A percentile compares a stretch with the other conserved stretches of the same genome.
These are phyloP conservation scores for Amphipyra tragopoginis DNA, from an alignment of 2,888 invertebrate species.

Conservation along the genomic window DNA sequence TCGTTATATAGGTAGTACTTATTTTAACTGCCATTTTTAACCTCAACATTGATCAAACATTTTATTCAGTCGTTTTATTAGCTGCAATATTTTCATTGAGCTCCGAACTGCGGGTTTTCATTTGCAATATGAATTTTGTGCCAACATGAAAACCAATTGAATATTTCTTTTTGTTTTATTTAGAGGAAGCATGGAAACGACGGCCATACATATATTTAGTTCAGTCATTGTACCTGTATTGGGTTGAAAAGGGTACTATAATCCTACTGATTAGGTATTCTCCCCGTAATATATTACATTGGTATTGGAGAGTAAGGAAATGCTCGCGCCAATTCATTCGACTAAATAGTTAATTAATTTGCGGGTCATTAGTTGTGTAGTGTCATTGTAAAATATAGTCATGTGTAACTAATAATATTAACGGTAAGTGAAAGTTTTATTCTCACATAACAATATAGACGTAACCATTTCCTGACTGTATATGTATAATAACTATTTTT, in stretches of 20 bases:
- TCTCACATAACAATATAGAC: background rate
- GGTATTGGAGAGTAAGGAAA: conserved; percentile 43
- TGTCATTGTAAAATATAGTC: conserved; percentile 16
- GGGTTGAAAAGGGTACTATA: conserved; percentile 62
- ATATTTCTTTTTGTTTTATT: conserved; percentile 60
- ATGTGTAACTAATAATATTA: conserved; percentile 29
- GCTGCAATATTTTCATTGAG: conserved; percentile 21
- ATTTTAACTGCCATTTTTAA: no score
- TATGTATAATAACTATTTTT: background rate
- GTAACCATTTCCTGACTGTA: background rate
- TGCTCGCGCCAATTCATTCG: conserved; percentile 32
- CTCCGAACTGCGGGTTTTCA: conserved; percentile 39
- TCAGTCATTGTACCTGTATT: conserved; percentile 58
- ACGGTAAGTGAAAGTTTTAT: conserved; percentile 4
- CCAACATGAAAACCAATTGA: conserved; percentile 51
- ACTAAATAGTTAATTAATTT: conserved; percentile 46
- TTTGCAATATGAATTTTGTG: conserved; percentile 44
- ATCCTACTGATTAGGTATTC: conserved; percentile 60
- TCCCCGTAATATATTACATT: conserved; percentile 49
- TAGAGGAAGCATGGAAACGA: conserved; percentile 45
- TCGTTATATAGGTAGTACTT: no score
- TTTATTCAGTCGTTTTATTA: background rate
- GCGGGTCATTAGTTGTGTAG: conserved; percentile 19
- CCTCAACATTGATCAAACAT: no score
- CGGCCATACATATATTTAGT: conserved; percentile 58